Percentiles rank a stretch among this genome's conserved stretches.
Evolutionary conservation across 2,888 invertebrate species (phyloP).

Genomic region (Ceriagrion tenellum): DNA sequence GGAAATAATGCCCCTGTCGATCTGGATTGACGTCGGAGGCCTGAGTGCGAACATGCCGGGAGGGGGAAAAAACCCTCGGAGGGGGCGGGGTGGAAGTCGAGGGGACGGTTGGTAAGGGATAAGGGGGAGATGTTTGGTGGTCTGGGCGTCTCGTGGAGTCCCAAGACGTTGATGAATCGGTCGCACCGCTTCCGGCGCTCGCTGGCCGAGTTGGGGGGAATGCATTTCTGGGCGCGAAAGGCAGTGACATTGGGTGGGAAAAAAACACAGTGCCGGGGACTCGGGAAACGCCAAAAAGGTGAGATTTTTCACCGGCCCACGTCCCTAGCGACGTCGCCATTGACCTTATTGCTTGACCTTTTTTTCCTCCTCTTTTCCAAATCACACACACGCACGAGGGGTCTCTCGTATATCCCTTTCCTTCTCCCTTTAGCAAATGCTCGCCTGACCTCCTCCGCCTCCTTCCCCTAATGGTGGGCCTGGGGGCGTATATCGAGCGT

Average conservation of each 20-base stretch:
- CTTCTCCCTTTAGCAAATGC: no score
- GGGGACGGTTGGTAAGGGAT: background rate
- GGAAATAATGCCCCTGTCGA: no score
- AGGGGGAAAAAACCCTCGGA: background rate
- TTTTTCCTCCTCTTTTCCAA: background rate
- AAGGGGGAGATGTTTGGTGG: background rate
- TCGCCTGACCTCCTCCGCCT: background rate
- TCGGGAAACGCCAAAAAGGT: conserved; percentile 28
- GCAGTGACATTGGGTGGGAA: background rate
- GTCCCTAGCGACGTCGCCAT: background rate
- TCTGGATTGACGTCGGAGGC: background rate
- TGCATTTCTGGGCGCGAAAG: background rate
- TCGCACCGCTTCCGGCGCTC: background rate
- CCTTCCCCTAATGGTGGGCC: background rate
- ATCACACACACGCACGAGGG: background rate
- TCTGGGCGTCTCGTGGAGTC: background rate
- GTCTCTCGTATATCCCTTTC: no score
- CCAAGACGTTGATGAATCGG: conserved; percentile 34
- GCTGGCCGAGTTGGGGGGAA: no score
- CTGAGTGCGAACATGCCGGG: no score
- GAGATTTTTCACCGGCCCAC: conserved; percentile 9
- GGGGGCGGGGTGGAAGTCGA: background rate
- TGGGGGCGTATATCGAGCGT: background rate
- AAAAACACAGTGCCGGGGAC: background rate
- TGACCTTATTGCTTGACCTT: background rate